Evolutionary conservation across 2,888 invertebrate genomes (phyloP).

Genomic region (Diploptera punctata): DNA sequence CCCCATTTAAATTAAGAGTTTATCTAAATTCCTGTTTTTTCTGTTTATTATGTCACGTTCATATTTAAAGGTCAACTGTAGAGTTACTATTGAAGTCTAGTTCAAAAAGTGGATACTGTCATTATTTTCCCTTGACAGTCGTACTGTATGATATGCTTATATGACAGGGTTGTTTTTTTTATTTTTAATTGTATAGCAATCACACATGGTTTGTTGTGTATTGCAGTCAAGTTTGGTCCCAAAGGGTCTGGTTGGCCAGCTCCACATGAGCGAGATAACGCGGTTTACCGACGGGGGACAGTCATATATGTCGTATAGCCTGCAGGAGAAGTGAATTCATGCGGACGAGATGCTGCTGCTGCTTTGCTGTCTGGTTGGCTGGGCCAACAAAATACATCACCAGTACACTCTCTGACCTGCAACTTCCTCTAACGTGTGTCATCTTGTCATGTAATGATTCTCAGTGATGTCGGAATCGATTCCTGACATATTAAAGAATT

Average conservation of each 20-base stretch:
- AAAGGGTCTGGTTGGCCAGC: constrained; percentile 2
- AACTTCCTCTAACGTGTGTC: neutral
- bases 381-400: neutral
- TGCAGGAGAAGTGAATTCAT: constrained; percentile 16
- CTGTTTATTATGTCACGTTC: too few species aligned
- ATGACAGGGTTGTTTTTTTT: neutral
- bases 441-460: too few species aligned
- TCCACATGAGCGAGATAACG: constrained; percentile 18
- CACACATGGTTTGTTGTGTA: constrained; percentile 20
- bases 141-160: neutral
- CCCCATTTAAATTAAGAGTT: too few species aligned
- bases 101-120: too few species aligned
- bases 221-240: neutral
- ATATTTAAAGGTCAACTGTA: too few species aligned
- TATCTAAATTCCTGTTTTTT: too few species aligned
- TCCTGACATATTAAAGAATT: too few species aligned
- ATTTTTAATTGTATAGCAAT: constrained; percentile 27
- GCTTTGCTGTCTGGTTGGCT: neutral
- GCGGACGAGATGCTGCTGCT: neutral
- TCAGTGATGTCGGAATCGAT: too few species aligned
- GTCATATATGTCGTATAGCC: neutral
- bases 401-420: neutral
- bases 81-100: too few species aligned
- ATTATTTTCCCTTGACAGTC: neutral
- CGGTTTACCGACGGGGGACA: constrained; percentile 18